Percentiles rank a stretch among this genome's conserved stretches.
phyloP scores from a whole-genome alignment of 1,140 invertebrate species.

The Camponotus pennsylvanicus region DNA sequence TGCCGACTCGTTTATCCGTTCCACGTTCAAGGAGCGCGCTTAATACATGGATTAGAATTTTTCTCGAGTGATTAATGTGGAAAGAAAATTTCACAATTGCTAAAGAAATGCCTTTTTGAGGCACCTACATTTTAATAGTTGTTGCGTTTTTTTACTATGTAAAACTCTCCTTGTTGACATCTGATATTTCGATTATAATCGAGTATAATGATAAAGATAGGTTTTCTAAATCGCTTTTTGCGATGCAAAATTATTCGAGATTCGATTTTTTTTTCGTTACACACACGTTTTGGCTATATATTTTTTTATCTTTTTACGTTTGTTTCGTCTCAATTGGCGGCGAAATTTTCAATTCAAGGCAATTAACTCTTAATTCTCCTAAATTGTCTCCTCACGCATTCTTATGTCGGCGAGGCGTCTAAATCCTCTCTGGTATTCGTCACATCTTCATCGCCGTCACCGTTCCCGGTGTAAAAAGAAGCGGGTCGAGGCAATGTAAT shows the following conservation, averaged over 20 bases:
- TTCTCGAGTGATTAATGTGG: neutral
- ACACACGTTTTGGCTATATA: neutral
- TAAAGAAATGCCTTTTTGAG: too few relatives aligned
- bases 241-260: neutral
- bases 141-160: neutral
- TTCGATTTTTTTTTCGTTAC: neutral
- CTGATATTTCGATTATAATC: neutral
- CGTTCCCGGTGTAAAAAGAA: constrained; percentile 18
- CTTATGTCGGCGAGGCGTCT: constrained; percentile 47
- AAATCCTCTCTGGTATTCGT: constrained; percentile 28
- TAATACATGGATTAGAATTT: constrained; percentile 36
- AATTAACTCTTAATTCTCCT: constrained; percentile 45
- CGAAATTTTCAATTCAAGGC: constrained; percentile 56
- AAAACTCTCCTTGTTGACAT: neutral
- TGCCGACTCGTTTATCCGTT: constrained; percentile 42
- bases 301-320: constrained; percentile 40
- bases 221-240: too few relatives aligned
- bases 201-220: neutral
- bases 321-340: constrained; percentile 19
- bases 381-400: constrained; percentile 59
- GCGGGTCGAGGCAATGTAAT: constrained; percentile 16
- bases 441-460: constrained; percentile 1
- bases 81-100: neutral
- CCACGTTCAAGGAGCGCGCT: neutral
- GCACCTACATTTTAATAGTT: neutral